Percentiles rank a stretch among this genome's conserved stretches.
Evolutionary conservation across 2,797 vertebrate species (phyloP).

Genomic region (Melanotaenia nigrans): DNA sequence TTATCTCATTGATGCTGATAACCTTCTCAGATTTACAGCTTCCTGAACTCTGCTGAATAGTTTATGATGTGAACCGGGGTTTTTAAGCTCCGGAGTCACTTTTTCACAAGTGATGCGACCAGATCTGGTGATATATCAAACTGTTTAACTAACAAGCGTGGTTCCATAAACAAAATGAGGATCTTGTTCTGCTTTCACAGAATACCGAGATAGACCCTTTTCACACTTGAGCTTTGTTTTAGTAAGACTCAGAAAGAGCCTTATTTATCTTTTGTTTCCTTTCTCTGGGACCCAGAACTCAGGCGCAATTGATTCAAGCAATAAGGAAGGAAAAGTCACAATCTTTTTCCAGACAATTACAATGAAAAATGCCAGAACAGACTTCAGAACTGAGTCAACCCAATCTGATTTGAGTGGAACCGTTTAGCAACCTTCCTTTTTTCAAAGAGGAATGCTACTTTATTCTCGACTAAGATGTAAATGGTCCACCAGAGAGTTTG

Average conservation of each 20-base stretch:
- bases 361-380: neutral
- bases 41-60: constrained; percentile 3
- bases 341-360: neutral
- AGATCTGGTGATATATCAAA: neutral
- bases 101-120: neutral
- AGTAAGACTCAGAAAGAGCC: neutral
- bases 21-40: constrained; percentile 1
- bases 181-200: neutral
- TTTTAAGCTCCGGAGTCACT: neutral
- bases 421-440: no score
- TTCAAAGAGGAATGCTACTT: no score
- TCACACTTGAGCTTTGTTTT: neutral
- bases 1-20: neutral
- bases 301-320: no score
- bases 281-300: neutral
- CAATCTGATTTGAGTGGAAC: neutral
- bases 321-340: neutral
- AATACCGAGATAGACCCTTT: neutral
- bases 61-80: neutral
- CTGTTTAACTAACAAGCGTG: neutral
- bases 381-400: neutral
- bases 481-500: no score
- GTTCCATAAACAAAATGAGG: neutral
- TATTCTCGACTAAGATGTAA: no score
- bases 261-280: no score